Evolutionary conservation across 2,888 invertebrate genomes (phyloP), one percentile per base, ranked within the genome.

Genomic region (Tenodera sinensis): DNA sequence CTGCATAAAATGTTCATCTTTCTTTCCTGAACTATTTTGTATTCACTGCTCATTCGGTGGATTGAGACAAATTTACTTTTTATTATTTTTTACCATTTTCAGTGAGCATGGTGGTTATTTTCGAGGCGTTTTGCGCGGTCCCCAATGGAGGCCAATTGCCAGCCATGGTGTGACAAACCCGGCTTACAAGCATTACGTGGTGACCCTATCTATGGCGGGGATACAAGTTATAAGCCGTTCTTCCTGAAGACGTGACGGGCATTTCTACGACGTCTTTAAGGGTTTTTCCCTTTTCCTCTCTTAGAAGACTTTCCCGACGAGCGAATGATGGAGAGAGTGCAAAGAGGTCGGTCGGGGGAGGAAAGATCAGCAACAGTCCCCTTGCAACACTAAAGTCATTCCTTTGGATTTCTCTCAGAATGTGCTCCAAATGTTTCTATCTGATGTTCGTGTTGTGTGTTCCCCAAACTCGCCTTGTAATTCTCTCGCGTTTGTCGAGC

Each of bases 221-320:
- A 93, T 93, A 93, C 93, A 93, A 93, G 92, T 93, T 93, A 92
- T 93, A 93, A 93, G 92, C 93, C 92, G 88, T 82, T 89, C 82
- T 89, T 81, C 71, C 47, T 42, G 30, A 27, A 15, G 84, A 89
- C 89, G 89, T 89, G 89, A 89, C 89, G 82, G 7, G 89, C 34
- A n/a, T 89, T 27, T 47, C 83, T 34, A 89, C 85, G 85, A 82
- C 83, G 83, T 88, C 88, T 85, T 89, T 89, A 89, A 83, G 86
- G 54, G 20, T 85, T 86, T 81, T 86, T 54, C 47, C 54, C 42
- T 20, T 47, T n/a, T 54, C 34, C 28, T 20, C 42, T 89, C 89
- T 89, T 83, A 84, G 47, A 28, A 71, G 54, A 15, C 54, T 71
- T 71, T 71, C 54, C 54, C 54, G 54, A 71, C 81, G 28, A 81